A percentile compares a stretch with the other conserved stretches of the same genome.
These are phyloP conservation scores for Abrostola triplasia DNA, from an alignment of 2,888 invertebrate species.

Conservation along the genomic window DNA sequence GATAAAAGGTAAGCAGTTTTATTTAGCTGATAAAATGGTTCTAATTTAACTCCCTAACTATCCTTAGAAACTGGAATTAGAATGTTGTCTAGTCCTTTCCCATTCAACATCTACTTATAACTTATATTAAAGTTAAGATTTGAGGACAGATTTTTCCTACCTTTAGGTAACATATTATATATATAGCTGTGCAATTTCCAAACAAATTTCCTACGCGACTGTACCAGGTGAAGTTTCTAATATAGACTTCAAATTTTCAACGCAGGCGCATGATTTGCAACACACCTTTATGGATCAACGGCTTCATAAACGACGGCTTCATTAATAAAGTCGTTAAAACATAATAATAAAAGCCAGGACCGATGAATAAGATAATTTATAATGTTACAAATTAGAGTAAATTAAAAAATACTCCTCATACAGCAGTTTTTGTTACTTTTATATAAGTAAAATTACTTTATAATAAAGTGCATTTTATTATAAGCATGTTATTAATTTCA, in stretches of 20 bases:
- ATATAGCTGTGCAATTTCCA: too few relatives aligned
- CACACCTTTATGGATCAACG: conserved; percentile 35
- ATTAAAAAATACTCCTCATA: neutral
- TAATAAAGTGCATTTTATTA: neutral
- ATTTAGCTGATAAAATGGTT: too few relatives aligned
- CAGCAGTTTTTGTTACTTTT: neutral
- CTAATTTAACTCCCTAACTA: too few relatives aligned
- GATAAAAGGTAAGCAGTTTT: too few relatives aligned
- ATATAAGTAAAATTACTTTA: neutral
- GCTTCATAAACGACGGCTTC: conserved; percentile 35
- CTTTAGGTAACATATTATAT: neutral
- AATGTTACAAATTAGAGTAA: conserved; percentile 19
- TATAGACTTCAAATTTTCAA: conserved; percentile 47
- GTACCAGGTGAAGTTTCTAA: conserved; percentile 51
- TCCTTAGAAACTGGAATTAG: too few relatives aligned
- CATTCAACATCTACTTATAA: too few relatives aligned
- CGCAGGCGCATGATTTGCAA: conserved; percentile 55
- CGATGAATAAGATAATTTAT: conserved; percentile 27
- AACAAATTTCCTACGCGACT: conserved; percentile 13
- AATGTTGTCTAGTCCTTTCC: too few relatives aligned
- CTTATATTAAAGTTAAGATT: too few relatives aligned
- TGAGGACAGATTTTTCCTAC: too few relatives aligned
- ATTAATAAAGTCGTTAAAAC: conserved; percentile 52
- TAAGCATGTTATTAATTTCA: conserved; percentile 1
- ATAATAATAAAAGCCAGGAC: conserved; percentile 16